phyloP scores from a whole-genome alignment of 2,888 invertebrate species.

The Stomorhina lunata region DNA sequence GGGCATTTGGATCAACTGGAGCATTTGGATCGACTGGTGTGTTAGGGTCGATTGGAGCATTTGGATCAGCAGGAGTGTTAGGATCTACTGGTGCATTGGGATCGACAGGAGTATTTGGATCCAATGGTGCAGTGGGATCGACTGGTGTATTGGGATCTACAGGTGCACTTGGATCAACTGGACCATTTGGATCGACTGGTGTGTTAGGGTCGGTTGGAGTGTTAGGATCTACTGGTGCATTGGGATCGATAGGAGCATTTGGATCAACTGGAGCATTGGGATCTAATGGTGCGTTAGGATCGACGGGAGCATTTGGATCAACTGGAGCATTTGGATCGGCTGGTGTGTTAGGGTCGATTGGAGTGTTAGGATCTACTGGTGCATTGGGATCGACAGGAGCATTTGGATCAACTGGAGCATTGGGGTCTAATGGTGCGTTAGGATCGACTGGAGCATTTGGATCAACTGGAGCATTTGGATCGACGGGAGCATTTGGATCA shows the following conservation, averaged over 20 bases:
- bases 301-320: constrained; percentile 36
- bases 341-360: too few species aligned
- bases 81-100: constrained; percentile 41
- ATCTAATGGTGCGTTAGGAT: constrained; percentile 55
- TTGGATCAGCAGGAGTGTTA: too few species aligned
- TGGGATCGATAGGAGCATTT: too few species aligned
- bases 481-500: not conserved
- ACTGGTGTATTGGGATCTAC: constrained; percentile 46
- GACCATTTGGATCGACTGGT: not conserved
- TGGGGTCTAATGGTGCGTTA: constrained; percentile 30
- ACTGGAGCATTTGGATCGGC: constrained; percentile 40
- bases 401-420: too few species aligned
- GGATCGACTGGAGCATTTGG: constrained; percentile 26
- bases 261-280: too few species aligned
- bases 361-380: too few species aligned
- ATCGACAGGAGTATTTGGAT: constrained; percentile 56
- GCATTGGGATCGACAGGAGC: too few species aligned
- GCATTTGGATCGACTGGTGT: constrained; percentile 61
- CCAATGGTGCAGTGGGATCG: constrained; percentile 35
- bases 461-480: not conserved
- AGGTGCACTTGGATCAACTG: constrained; percentile 28
- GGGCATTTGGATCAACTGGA: constrained; percentile 65
- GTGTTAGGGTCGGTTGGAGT: too few species aligned
- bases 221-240: too few species aligned
- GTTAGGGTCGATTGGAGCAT: too few species aligned